Percentiles rank a stretch among this genome's conserved stretches.
phyloP scores from a whole-genome alignment of 2,113 vertebrate genomes.

The Cacatua alba region DNA sequence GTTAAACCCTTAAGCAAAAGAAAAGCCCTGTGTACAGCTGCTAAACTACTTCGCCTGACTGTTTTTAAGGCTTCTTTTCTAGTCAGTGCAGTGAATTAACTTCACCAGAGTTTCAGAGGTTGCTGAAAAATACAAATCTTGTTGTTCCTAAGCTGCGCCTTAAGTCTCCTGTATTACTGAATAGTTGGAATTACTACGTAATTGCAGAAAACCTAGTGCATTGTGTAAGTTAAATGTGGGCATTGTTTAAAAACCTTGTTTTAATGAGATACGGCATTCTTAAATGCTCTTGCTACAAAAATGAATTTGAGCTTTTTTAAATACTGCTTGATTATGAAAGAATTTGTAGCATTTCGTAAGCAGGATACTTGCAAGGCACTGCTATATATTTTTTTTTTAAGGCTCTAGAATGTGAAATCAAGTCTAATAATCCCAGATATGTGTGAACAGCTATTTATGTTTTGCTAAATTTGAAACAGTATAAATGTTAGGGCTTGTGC shows the following conservation, averaged over 20 bases:
- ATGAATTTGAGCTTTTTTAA: neutral
- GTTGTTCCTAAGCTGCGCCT: neutral
- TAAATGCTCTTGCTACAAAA: neutral
- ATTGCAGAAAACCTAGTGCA: slow-evolving; percentile 20
- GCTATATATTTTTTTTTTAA: neutral
- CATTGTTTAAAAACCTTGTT: slow-evolving; percentile 5
- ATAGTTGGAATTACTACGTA: slow-evolving; percentile 39
- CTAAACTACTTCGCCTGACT: neutral
- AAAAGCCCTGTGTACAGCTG: neutral
- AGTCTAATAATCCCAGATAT: neutral
- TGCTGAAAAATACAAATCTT: slow-evolving; percentile 13
- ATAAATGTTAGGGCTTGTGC: neutral
- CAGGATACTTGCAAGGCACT: neutral
- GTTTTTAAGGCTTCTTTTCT: neutral
- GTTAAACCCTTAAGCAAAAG: neutral
- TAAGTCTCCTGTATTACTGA: slow-evolving; percentile 39
- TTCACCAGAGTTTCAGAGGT: neutral
- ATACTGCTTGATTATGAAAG: neutral
- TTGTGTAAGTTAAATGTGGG: slow-evolving; percentile 39
- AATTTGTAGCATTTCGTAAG: neutral
- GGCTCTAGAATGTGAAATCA: neutral
- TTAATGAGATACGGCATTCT: slow-evolving; percentile 23
- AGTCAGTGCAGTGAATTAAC: neutral
- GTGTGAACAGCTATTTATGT: neutral
- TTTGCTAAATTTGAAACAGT: neutral